Percentiles rank a stretch among this genome's conserved stretches.
phyloP scores from a whole-genome alignment of 2,113 vertebrate genomes.

The Neodontobutis hainanensis region DNA sequence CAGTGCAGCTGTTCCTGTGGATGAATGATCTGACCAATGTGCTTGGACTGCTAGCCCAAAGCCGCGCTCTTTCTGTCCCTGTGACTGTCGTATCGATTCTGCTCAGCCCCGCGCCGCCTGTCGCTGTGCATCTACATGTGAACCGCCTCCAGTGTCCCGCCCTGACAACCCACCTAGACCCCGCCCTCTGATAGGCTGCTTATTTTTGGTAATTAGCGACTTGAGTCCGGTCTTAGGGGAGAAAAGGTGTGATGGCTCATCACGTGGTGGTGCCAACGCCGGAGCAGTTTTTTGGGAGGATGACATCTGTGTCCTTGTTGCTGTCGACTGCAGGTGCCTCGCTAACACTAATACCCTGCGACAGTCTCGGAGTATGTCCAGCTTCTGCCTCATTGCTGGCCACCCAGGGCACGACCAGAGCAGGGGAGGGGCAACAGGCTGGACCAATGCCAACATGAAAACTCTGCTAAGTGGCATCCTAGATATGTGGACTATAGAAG shows the following conservation, averaged over 20 bases:
- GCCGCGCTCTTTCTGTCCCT: constrained; percentile 88
- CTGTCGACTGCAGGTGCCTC: constrained; percentile 85
- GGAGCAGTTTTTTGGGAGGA: constrained; percentile 52
- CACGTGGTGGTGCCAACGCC: constrained; percentile 36
- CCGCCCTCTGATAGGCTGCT: constrained; percentile 38
- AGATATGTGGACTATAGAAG: not conserved
- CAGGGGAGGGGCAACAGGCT: constrained; percentile 67
- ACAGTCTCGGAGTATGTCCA: constrained; percentile 80
- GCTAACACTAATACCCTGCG: constrained; percentile 83
- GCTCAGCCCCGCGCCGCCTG: constrained; percentile 88
- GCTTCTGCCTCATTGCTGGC: constrained; percentile 71
- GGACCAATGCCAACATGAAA: constrained; percentile 82
- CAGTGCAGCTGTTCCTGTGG: constrained; percentile 85
- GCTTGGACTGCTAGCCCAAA: constrained; percentile 97
- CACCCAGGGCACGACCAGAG: constrained; percentile 81
- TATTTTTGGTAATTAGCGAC: constrained; percentile 65
- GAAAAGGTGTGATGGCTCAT: constrained; percentile 20
- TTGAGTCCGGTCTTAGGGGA: constrained; percentile 8
- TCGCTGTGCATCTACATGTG: constrained; percentile 95
- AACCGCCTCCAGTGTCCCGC: constrained; percentile 82
- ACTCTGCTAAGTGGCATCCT: constrained; percentile 84
- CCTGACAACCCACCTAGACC: constrained; percentile 61
- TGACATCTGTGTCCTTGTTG: constrained; percentile 88
- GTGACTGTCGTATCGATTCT: constrained; percentile 99
- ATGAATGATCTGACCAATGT: constrained; percentile 97